phyloP scores from a whole-genome alignment of 2,888 invertebrate species.

The Corythucha ciliata region DNA sequence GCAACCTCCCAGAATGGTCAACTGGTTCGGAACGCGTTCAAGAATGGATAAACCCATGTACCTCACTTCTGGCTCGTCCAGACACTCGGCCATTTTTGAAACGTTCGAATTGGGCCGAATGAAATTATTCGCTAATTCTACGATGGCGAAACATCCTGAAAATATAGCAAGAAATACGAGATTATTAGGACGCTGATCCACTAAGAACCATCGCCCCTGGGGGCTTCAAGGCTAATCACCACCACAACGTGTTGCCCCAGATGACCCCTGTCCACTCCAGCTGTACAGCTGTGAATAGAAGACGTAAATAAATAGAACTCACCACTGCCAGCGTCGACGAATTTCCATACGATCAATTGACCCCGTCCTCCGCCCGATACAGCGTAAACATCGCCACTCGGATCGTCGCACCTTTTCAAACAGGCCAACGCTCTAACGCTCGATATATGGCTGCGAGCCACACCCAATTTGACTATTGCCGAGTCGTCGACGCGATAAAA shows the following conservation, averaged over 20 bases:
- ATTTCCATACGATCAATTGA: conserved; percentile 61
- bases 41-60: conserved; percentile 56
- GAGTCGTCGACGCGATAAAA: conserved; percentile 44
- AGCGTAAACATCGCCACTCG: conserved; percentile 25
- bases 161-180: too few relatives aligned
- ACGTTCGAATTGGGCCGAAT: conserved; percentile 14
- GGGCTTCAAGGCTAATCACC: too few relatives aligned
- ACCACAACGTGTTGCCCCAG: too few relatives aligned
- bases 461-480: conserved; percentile 43
- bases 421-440: conserved; percentile 54
- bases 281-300: background rate
- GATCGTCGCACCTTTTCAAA: conserved; percentile 37
- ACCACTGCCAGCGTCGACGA: conserved; percentile 7
- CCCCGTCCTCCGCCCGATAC: conserved; percentile 71
- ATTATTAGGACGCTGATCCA: too few relatives aligned
- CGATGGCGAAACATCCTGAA: too few relatives aligned
- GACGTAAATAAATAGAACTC: background rate
- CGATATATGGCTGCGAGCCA: conserved; percentile 64
- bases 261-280: too few relatives aligned
- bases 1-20: conserved; percentile 18
- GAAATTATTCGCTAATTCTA: background rate
- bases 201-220: too few relatives aligned
- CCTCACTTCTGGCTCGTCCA: conserved; percentile 59
- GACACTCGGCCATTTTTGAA: conserved; percentile 21
- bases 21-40: conserved; percentile 3